These are phyloP conservation scores for Cephus sareptanus DNA, from an alignment of 2,888 invertebrate genomes.

Conservation along the genomic window DNA sequence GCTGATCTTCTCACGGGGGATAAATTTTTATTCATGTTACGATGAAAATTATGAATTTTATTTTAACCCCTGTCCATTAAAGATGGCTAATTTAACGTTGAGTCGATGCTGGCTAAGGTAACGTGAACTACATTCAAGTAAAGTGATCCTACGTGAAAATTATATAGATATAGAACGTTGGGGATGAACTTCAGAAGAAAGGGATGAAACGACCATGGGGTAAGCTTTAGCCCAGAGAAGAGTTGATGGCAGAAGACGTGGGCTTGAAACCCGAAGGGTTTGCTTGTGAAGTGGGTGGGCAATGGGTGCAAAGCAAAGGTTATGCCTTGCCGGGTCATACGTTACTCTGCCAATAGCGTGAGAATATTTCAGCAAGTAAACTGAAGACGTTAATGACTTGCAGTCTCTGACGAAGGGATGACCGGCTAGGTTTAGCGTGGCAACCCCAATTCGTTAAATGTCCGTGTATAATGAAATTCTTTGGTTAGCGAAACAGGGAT, in stretches of 20 bases:
- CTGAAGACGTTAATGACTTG: neutral
- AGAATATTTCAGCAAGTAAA: neutral
- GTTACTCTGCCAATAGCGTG: conserved; percentile 17
- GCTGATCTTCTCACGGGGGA: too few relatives aligned
- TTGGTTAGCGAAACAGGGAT: neutral
- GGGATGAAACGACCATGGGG: neutral
- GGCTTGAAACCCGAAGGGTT: neutral
- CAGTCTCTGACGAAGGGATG: neutral
- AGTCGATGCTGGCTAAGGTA: conserved; percentile 29
- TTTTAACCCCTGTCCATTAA: neutral
- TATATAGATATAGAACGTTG: conserved; percentile 15
- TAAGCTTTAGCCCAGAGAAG: neutral
- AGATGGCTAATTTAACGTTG: conserved; percentile 29
- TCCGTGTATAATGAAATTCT: conserved; percentile 31
- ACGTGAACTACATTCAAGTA: conserved; percentile 27
- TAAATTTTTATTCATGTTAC: too few relatives aligned
- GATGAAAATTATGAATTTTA: too few relatives aligned
- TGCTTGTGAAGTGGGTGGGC: conserved; percentile 6
- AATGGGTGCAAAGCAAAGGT: conserved; percentile 14
- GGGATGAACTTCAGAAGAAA: neutral
- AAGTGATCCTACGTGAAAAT: conserved; percentile 19
- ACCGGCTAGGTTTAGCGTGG: neutral
- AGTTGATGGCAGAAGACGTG: neutral
- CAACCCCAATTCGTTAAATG: conserved; percentile 34
- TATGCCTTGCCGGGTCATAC: conserved; percentile 22